A percentile compares a stretch with the other conserved stretches of the same genome.
Evolutionary conservation across 2,113 vertebrate genomes (phyloP).

Genomic region (Pyxicephalus adspersus): DNA sequence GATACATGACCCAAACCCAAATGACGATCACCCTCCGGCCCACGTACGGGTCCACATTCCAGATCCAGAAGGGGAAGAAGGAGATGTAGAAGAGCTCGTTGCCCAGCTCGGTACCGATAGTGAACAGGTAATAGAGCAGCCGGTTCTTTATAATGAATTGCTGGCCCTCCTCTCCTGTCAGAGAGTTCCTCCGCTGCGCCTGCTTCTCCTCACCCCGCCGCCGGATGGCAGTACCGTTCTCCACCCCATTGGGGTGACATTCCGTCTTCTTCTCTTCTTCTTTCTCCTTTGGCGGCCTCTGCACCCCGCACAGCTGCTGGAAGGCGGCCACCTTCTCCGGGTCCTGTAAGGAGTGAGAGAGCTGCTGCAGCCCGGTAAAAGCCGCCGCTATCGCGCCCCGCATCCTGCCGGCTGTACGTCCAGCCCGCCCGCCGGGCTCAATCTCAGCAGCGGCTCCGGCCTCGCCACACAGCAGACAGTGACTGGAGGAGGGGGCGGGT

Average conservation of each 20-base stretch:
- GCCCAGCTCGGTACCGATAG: conserved; percentile 91
- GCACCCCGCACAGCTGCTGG: conserved; percentile 87
- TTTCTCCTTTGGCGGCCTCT: conserved; percentile 62
- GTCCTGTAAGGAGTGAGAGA: conserved; percentile 77
- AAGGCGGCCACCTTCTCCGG: conserved; percentile 88
- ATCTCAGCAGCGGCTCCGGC: background rate
- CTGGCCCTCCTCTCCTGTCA: conserved; percentile 82
- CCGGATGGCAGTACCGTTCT: conserved; percentile 60
- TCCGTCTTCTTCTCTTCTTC: conserved; percentile 31
- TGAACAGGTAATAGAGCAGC: conserved; percentile 88
- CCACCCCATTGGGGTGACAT: conserved; percentile 57
- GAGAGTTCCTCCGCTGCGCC: conserved; percentile 86
- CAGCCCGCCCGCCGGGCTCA: background rate
- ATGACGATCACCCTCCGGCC: conserved; percentile 85
- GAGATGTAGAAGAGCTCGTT: conserved; percentile 94
- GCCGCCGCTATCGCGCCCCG: conserved; percentile 3
- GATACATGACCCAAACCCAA: conserved; percentile 97
- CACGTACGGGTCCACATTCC: conserved; percentile 90
- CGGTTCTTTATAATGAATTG: conserved; percentile 82
- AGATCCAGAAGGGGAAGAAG: conserved; percentile 92
- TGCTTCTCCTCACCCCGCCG: conserved; percentile 61
- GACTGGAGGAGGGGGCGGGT: background rate
- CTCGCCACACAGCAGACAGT: background rate
- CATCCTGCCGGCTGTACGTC: background rate
- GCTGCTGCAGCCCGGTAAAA: conserved; percentile 51